Conservation (phyloP, 2,888 invertebrate genomes). For the Macrophya alboannulata region DNA sequence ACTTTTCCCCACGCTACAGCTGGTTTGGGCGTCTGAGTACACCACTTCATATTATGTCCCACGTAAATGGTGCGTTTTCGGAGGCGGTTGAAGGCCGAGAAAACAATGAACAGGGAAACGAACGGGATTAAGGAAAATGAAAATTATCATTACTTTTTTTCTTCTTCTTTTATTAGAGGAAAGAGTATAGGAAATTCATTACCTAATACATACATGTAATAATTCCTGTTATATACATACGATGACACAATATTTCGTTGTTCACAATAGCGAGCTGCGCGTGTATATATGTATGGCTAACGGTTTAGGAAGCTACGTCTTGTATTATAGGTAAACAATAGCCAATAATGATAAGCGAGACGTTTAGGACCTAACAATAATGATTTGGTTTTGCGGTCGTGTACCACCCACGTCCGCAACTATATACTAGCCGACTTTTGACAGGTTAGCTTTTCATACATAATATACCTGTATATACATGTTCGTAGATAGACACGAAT, state of each 20-base stretch:
- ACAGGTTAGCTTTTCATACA: conserved; percentile 11
- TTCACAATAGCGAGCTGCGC: conserved; percentile 16
- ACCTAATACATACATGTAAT: neutral
- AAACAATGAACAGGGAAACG: neutral
- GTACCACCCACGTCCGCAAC: conserved; percentile 19
- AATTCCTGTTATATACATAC: neutral
- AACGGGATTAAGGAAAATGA: neutral
- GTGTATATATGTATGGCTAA: neutral
- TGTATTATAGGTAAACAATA: conserved; percentile 40
- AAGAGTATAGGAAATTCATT: neutral
- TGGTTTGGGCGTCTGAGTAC: neutral
- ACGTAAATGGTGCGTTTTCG: neutral
- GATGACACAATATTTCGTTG: conserved; percentile 1
- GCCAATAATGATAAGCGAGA: conserved; percentile 32
- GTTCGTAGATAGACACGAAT: neutral
- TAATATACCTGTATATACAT: neutral
- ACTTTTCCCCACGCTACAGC: neutral
- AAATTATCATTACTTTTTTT: neutral
- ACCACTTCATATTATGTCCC: neutral
- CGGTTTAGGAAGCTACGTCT: conserved; percentile 23
- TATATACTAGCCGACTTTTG: conserved; percentile 33
- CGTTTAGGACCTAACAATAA: conserved; percentile 21
- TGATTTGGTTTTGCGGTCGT: conserved; percentile 1
- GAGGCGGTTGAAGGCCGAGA: conserved; percentile 1
- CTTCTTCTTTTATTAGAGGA: neutral